phyloP scores from a whole-genome alignment of 1,140 invertebrate genomes.

The Metaphire vulgaris region DNA sequence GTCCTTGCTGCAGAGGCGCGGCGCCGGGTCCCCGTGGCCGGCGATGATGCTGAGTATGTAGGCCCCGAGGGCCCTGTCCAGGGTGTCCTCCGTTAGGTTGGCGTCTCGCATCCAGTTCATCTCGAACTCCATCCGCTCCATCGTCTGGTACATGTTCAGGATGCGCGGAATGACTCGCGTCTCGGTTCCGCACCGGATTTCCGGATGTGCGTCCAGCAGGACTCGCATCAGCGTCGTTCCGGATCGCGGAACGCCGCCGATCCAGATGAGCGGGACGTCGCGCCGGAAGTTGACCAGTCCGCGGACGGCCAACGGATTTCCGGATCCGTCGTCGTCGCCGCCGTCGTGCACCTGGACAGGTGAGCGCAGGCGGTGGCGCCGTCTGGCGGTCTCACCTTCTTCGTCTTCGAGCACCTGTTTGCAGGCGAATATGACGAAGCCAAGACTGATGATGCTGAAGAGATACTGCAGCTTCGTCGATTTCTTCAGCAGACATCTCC shows the following conservation, averaged over 20 bases:
- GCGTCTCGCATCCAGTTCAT: constrained; percentile 77
- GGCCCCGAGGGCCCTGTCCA: constrained; percentile 89
- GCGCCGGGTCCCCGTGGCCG: constrained; percentile 77
- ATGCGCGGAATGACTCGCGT: constrained; percentile 82
- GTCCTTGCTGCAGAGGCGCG: constrained; percentile 93
- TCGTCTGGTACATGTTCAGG: constrained; percentile 45
- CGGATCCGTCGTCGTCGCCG: constrained; percentile 95
- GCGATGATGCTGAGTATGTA: constrained; percentile 77
- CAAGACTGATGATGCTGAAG: background rate
- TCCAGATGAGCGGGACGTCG: constrained; percentile 92
- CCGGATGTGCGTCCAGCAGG: constrained; percentile 93
- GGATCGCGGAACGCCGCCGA: constrained; percentile 88
- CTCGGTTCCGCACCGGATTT: constrained; percentile 92
- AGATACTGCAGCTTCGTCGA: background rate
- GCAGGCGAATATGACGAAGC: background rate
- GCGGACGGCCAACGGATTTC: too few species aligned
- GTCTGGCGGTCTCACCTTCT: constrained; percentile 60
- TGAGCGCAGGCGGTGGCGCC: constrained; percentile 97
- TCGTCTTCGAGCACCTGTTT: constrained; percentile 23
- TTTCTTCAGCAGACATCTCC: background rate
- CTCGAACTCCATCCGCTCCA: constrained; percentile 43
- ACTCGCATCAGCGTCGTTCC: constrained; percentile 92
- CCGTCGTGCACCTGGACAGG: constrained; percentile 91
- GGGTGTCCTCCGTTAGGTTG: constrained; percentile 81
- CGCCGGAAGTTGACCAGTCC: constrained; percentile 97